Evolutionary conservation across 2,797 vertebrate genomes (phyloP), one percentile per base, ranked within the genome.

Genomic region (Chlorospingus flavigularis): DNA sequence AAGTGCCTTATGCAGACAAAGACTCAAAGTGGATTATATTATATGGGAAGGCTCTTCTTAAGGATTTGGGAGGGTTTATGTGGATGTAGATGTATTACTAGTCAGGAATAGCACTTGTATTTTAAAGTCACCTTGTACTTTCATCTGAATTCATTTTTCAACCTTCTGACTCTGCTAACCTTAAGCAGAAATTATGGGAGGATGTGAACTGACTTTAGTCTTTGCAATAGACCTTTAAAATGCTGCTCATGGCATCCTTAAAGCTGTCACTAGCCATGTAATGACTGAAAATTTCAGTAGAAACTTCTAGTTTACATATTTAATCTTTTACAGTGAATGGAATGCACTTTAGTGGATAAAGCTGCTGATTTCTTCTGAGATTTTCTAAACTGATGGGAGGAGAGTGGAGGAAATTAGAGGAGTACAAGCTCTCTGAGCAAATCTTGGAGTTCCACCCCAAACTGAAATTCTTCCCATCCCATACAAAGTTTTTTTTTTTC

Each of bases 21-120:
- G 91, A 61, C 68, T 89, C 45, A 45, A 92, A 94, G 76, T 92
- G 85, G 93, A 90, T 95, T 95, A 78, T 72, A 84, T 88, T 94
- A 15, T 77, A 28, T 67, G 76, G 85, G 66, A 95, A 86, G 92
- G 23, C 68, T 88, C n/a, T 57, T 90, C 68, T 67, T 91, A 86
- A 86, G 85, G 87, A 80, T 92, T 93, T 90, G 57, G 30, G 62
- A 80, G 70, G 61, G 20, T 86, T 92, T 90, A 58, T 72, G 53
- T 77, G 57, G 39, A 66, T 4, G 4, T 35, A 61, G 57, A 45
- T 86, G 33, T 71, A 53, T 86, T 86, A 26, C 35, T 74, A 25
- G 42, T 85, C 57, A 65, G 75, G 72, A 95, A 60, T 67, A 95
- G 85, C 47, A 39, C 72, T 86, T 90, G 31, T 53, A 51, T 86